Evolutionary conservation across 2,888 invertebrate species (phyloP), one percentile per base, ranked within the genome.

Genomic region (Tetrapedia diversipes): DNA sequence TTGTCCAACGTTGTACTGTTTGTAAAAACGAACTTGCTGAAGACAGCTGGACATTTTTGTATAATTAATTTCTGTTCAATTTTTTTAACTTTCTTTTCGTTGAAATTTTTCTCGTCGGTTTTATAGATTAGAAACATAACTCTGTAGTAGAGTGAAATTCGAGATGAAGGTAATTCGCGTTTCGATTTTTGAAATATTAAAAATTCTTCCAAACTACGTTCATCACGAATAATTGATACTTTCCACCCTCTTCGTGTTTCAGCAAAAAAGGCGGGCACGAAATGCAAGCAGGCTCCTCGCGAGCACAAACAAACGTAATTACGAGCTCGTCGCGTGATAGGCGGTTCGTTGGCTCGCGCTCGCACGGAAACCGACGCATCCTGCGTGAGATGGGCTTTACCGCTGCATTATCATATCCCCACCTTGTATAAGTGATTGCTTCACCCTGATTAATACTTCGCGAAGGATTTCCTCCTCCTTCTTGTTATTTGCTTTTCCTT

Each of bases 291-390:
- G 32, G 32, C 29, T 47, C 11, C 22, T 0, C 2, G 16, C 32
- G 32, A 57, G 41, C 49, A n/a, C 29, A 32, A 39, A 39, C 14
- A 49, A 19, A 45, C 7, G 19, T 19, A 54, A 69, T 69, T 53
- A 69, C 32, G 32, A 34, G n/a, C 32, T 19, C 37, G 22, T 24
- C 29, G 29, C 11, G 16, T 47, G 39, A 29, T 1, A 22, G 14
- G 37, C 45, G 57, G 6, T 45, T 14, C 19, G 57, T 14, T 57
- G 47, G 47, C 56, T 67, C 37, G 45, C 57, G 39, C 29, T 39
- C 10, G 10, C 45, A 37, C n/a, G 27, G 22, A n/a, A 56, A 27
- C 22, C 14, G 22, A 39, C 24, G 39, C 49, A 49, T 24, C 29
- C 49, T 39, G 4, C 32, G 60, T 32, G 24, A 67, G 59, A 51